Percentiles rank a stretch among this genome's conserved stretches.
phyloP scores from a whole-genome alignment of 2,888 invertebrate genomes.

The Plutella xylostella region DNA sequence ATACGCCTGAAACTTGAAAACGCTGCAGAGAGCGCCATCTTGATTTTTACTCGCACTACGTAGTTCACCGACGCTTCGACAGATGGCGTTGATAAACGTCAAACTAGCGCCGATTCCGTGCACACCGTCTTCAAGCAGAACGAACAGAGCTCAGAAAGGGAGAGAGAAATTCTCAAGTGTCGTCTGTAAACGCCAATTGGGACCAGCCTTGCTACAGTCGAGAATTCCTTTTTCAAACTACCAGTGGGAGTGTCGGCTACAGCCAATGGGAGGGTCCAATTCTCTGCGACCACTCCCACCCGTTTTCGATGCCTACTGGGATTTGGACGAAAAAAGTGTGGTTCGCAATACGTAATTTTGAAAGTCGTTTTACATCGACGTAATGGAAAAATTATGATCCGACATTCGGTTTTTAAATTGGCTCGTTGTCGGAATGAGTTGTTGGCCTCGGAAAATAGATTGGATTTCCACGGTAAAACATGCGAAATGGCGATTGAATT shows the following conservation, averaged over 20 bases:
- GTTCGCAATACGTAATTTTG: slow-evolving; percentile 62
- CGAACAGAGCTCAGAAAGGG: slow-evolving; percentile 51
- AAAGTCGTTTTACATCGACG: slow-evolving; percentile 51
- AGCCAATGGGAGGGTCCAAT: slow-evolving; percentile 57
- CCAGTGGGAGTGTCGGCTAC: slow-evolving; percentile 45
- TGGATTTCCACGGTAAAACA: too few species aligned
- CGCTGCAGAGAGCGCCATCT: slow-evolving; percentile 45
- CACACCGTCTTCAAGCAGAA: slow-evolving; percentile 58
- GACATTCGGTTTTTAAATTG: slow-evolving; percentile 10
- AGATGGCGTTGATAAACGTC: slow-evolving; percentile 50
- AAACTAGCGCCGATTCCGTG: slow-evolving; percentile 42
- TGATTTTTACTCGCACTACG: slow-evolving; percentile 23
- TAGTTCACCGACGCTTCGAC: slow-evolving; percentile 25
- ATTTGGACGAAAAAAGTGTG: slow-evolving; percentile 51
- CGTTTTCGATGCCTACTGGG: slow-evolving; percentile 66
- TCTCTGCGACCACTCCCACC: slow-evolving; percentile 61
- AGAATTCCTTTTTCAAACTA: slow-evolving; percentile 49
- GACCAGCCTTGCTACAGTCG: slow-evolving; percentile 31
- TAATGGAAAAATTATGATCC: slow-evolving; percentile 56
- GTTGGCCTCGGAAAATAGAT: too few species aligned
- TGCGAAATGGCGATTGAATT: too few species aligned
- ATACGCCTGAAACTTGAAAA: slow-evolving; percentile 5
- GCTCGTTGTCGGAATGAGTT: too few species aligned
- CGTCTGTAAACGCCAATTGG: slow-evolving; percentile 32
- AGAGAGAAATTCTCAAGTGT: slow-evolving; percentile 64